A percentile compares a stretch with the other conserved stretches of the same genome.
Evolutionary conservation across 2,113 vertebrate genomes (phyloP).

Genomic region (Dipodomys spectabilis): DNA sequence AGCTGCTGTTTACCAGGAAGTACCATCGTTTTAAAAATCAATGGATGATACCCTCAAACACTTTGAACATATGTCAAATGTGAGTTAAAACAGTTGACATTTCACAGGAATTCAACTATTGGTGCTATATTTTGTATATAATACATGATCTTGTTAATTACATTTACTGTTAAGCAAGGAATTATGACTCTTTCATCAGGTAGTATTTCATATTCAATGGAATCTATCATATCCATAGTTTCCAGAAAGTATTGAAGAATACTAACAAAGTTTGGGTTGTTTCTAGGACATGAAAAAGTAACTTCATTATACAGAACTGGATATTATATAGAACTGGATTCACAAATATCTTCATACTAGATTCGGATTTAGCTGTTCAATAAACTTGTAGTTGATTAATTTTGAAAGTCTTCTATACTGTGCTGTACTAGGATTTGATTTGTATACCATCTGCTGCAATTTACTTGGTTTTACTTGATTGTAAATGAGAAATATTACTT

Average conservation of each 20-base stretch:
- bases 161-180: conserved; percentile 66
- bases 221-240: conserved; percentile 60
- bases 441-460: conserved; percentile 55
- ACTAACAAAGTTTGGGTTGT: conserved; percentile 59
- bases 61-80: conserved; percentile 70
- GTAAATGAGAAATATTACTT: conserved; percentile 72
- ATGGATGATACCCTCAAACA: conserved; percentile 51
- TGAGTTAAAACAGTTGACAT: conserved; percentile 68
- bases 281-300: conserved; percentile 51
- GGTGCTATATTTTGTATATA: conserved; percentile 80
- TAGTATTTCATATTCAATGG: conserved; percentile 58
- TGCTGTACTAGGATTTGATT: conserved; percentile 56
- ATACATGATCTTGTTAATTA: conserved; percentile 72
- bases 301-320: conserved; percentile 57
- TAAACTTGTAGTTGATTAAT: conserved; percentile 60
- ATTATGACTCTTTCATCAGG: conserved; percentile 65
- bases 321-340: conserved; percentile 53
- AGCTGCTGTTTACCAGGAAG: conserved; percentile 74
- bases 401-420: conserved; percentile 39
- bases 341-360: conserved; percentile 47
- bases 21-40: conserved; percentile 67
- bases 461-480: conserved; percentile 64
- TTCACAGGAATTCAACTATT: conserved; percentile 72
- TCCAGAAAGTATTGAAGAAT: conserved; percentile 49
- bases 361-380: conserved; percentile 52